These are phyloP conservation scores for Lucilia cuprina DNA, from an alignment of 1,140 invertebrate genomes.

Conservation along the genomic window DNA sequence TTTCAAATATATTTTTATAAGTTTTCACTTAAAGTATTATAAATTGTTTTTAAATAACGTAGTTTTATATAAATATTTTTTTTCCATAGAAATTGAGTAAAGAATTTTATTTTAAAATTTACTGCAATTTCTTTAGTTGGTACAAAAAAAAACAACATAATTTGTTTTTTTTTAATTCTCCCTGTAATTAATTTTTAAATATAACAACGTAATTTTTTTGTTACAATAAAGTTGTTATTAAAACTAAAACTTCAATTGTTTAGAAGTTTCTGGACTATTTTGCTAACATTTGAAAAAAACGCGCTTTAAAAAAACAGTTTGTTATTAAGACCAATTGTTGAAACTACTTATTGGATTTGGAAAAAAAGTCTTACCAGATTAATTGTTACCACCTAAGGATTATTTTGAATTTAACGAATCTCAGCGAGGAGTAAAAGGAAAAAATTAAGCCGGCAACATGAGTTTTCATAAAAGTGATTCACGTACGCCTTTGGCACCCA, in stretches of 20 bases:
- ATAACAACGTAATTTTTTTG: neutral
- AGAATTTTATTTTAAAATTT: constrained; percentile 27
- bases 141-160: neutral
- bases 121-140: neutral
- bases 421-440: neutral
- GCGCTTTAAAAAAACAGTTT: neutral
- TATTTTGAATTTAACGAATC: constrained; percentile 1
- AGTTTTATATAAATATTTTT: neutral
- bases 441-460: constrained; percentile 41
- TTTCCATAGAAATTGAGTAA: neutral
- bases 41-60: neutral
- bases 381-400: neutral
- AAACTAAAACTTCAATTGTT: constrained; percentile 5
- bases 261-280: constrained; percentile 36
- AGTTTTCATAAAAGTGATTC: constrained; percentile 62
- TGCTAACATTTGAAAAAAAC: neutral
- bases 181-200: neutral
- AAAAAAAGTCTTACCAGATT: neutral
- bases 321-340: neutral
- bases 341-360: neutral
- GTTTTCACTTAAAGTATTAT: neutral
- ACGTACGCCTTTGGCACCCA: constrained; percentile 57
- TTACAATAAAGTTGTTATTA: neutral
- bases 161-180: neutral
- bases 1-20: neutral